Percentiles rank a stretch among this genome's conserved stretches.
phyloP scores from a whole-genome alignment of 2,888 invertebrate genomes.

The Mimumesa dahlbomi region DNA sequence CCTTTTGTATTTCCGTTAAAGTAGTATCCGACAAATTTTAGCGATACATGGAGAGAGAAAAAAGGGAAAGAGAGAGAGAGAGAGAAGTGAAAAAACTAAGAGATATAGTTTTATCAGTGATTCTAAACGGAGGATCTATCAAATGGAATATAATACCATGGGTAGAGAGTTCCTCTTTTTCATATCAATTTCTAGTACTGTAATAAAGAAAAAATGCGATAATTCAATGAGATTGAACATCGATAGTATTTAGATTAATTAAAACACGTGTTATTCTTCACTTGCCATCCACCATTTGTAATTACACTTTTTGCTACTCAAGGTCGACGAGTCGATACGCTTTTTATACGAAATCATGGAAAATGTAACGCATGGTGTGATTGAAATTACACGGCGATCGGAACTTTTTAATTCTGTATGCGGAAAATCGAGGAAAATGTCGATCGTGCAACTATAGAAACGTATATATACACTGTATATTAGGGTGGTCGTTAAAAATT shows the following conservation, averaged over 20 bases:
- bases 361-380: no score
- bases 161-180: conserved; percentile 42
- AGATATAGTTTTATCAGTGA: conserved; percentile 29
- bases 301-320: conserved; percentile 44
- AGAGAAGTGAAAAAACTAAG: conserved; percentile 27
- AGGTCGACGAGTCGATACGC: conserved; percentile 43
- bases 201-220: conserved; percentile 32
- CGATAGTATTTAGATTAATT: conserved; percentile 24
- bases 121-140: conserved; percentile 29
- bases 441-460: no score
- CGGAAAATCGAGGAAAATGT: no score
- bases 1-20: no score
- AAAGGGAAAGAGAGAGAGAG: no score
- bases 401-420: no score
- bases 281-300: conserved; percentile 41
- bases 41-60: no score
- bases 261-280: conserved; percentile 24
- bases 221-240: conserved; percentile 19
- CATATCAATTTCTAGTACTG: conserved; percentile 57
- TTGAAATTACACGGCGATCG: no score
- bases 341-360: no score
- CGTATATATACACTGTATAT: no score
- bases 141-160: conserved; percentile 23
- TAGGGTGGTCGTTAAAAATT: no score
- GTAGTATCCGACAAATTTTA: no score